Percentiles rank a stretch among this genome's conserved stretches.
Evolutionary conservation across 2,888 invertebrate genomes (phyloP).

Genomic region (Lochmaea crataegi): DNA sequence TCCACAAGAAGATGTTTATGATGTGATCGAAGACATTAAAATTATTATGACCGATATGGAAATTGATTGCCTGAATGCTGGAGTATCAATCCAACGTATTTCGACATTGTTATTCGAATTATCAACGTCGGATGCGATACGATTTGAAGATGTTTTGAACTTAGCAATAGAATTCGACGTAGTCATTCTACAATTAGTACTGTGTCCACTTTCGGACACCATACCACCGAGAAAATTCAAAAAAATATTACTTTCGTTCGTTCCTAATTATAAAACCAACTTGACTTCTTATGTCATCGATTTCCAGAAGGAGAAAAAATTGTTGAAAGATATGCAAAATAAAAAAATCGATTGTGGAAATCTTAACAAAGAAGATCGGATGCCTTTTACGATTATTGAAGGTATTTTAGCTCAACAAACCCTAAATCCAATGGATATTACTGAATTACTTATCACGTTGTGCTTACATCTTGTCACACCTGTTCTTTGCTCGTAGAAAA

Average conservation of each 20-base stretch:
- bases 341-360: background rate
- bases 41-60: background rate
- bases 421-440: background rate
- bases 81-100: background rate
- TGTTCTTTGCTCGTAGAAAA: background rate
- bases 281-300: background rate
- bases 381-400: background rate
- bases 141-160: background rate
- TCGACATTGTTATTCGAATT: background rate
- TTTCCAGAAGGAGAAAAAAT: background rate
- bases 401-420: background rate
- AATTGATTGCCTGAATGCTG: background rate
- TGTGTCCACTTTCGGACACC: background rate
- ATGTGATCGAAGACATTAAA: background rate
- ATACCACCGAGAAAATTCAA: background rate
- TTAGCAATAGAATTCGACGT: conserved; percentile 1
- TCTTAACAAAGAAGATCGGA: background rate
- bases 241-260: background rate
- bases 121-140: background rate
- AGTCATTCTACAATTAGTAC: background rate
- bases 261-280: background rate
- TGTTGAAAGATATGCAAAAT: background rate
- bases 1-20: background rate
- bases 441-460: background rate
- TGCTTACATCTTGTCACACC: background rate